Evolutionary conservation across 2,888 invertebrate species (phyloP).

Genomic region (Cantharis rustica): DNA sequence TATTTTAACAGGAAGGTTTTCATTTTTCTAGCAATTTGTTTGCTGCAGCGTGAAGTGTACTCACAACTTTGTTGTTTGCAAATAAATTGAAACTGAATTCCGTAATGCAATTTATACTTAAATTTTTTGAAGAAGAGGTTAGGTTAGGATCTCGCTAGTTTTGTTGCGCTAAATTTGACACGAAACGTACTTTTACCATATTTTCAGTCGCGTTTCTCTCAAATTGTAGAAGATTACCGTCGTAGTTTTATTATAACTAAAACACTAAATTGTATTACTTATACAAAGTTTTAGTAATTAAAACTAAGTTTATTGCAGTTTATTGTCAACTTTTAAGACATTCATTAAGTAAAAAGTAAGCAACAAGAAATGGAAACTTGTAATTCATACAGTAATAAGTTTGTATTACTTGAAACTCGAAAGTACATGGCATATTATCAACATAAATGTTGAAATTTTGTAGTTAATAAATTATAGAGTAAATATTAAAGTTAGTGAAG

Average conservation of each 20-base stretch:
- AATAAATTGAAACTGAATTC: not conserved
- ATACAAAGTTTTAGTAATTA: not conserved
- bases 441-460: constrained; percentile 13
- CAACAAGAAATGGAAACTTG: not conserved
- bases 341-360: not conserved
- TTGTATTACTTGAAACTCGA: not conserved
- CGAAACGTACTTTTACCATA: not conserved
- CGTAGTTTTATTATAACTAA: not conserved
- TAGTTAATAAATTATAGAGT: constrained; percentile 4
- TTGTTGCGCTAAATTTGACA: not conserved
- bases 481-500: constrained; percentile 7
- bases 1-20: not conserved
- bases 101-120: not conserved
- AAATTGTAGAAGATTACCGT: not conserved
- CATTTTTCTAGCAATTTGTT: not conserved
- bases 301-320: not conserved
- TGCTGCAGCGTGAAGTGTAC: not conserved
- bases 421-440: constrained; percentile 9
- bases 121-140: not conserved
- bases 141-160: not conserved
- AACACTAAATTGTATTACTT: not conserved
- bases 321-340: not conserved
- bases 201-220: not conserved
- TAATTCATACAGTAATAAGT: not conserved
- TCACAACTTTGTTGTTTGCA: not conserved